phyloP scores from a whole-genome alignment of 1,140 invertebrate species.

The Medauroidea extradentata region DNA sequence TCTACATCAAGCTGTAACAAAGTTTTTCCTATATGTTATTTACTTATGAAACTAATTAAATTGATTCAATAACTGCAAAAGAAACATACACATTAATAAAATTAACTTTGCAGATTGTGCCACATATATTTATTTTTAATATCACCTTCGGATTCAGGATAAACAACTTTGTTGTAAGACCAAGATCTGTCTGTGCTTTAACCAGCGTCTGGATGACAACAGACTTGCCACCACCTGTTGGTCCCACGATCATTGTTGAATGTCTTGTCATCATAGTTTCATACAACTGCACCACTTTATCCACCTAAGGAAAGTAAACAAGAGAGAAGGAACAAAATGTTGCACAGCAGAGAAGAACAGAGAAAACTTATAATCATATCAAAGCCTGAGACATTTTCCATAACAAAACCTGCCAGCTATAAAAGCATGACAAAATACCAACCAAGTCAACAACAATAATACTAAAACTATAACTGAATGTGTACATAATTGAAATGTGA shows the following conservation, averaged over 20 bases:
- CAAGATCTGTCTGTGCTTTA: conserved; percentile 66
- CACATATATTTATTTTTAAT: conserved; percentile 9
- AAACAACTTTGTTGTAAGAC: conserved; percentile 68
- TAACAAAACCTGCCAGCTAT: no score
- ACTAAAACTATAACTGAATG: neutral
- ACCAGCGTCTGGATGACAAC: conserved; percentile 77
- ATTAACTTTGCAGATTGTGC: neutral
- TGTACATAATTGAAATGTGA: no score
- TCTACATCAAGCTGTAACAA: no score
- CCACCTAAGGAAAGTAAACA: conserved; percentile 52
- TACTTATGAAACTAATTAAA: neutral
- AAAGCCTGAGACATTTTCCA: no score
- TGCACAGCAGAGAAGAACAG: no score
- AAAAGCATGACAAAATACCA: no score
- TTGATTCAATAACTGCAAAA: neutral
- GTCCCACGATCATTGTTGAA: conserved; percentile 86
- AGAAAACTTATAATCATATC: no score
- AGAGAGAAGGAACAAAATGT: conserved; percentile 10
- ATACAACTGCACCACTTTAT: conserved; percentile 86
- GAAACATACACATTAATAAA: neutral
- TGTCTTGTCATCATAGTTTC: conserved; percentile 92
- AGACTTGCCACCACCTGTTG: conserved; percentile 86
- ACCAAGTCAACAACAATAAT: neutral
- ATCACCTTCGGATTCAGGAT: conserved; percentile 77
- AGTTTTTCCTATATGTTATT: no score